Base-by-base conservation (phyloP, 2,888 invertebrate species). In the Cinara cedri region DNA sequence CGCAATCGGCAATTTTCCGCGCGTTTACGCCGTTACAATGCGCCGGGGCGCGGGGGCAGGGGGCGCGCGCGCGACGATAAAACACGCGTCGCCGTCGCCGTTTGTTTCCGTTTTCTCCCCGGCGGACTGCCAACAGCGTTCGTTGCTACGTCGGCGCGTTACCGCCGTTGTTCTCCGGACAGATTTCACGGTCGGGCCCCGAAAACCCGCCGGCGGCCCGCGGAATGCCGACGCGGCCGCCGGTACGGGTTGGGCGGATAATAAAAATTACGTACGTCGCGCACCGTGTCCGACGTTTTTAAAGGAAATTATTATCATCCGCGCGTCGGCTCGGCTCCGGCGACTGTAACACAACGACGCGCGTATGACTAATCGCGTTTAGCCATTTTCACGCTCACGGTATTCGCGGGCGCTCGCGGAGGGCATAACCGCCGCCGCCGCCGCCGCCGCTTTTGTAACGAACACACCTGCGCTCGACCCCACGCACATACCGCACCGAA, bases 321-420 rank as follows among this genome's bases (percentile, higher is more conserved):
- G n/a, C 44, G n/a, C n/a, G n/a, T n/a, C n/a, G n/a, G n/a, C n/a
- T 66, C 24, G 65, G 65, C 16, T 9, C 1, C 16, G 34, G 6
- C 6, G 34, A n/a, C 19, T 71, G 19, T 21, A 55, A 11, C 13
- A 51, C 19, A 26, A n/a, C n/a, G n/a, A 55, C n/a, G n/a, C 66
- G 49, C 14, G 44, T 68, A 68, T 76, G 66, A 68, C 76, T 57
- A 76, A 76, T 76, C 76, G n/a, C n/a, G 76, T 76, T 76, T 68
- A 57, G 76, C 68, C 19, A 68, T 76, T 76, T 76, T 76, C 76
- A 76, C 76, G 76, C 76, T 57, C 76, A 66, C 66, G 76, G 66
- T 57, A 34, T 76, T 76, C 9, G 76, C 75, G 55, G 42, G 42
- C 62, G 63, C 34, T 46, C 9, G 54, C 19, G 44, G n/a, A n/a